These are phyloP conservation scores for Ictidomys tridecemlineatus DNA, from an alignment of 2,113 vertebrate genomes.

Conservation along the genomic window DNA sequence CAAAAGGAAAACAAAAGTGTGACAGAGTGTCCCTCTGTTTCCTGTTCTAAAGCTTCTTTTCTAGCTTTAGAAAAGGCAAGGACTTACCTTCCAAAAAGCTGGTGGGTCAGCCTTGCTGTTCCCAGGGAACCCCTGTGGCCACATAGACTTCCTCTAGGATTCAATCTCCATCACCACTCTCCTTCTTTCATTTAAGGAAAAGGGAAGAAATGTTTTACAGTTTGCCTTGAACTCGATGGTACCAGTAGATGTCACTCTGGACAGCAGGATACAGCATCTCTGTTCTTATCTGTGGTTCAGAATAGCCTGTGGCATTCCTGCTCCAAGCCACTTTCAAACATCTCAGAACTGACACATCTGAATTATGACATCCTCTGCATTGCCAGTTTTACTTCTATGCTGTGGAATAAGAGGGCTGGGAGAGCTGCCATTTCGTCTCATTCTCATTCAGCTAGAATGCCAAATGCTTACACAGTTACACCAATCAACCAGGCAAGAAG, in stretches of 20 bases:
- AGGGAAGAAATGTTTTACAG: neutral
- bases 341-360: conserved; percentile 55
- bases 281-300: neutral
- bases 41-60: neutral
- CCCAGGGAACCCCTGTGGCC: neutral
- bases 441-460: conserved; percentile 46
- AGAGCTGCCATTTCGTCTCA: conserved; percentile 72
- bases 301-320: conserved; percentile 26
- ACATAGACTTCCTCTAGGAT: neutral
- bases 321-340: conserved; percentile 63
- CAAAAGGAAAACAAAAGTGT: neutral
- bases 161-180: neutral
- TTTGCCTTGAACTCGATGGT: neutral
- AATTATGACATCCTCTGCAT: conserved; percentile 75
- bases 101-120: neutral
- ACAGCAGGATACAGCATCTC: conserved; percentile 47
- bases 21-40: neutral
- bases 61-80: neutral
- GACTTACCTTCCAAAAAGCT: neutral
- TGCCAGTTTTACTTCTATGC: conserved; percentile 77
- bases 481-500: conserved; percentile 39
- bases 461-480: neutral
- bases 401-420: conserved; percentile 67
- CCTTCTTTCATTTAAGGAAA: conserved; percentile 23
- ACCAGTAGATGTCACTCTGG: conserved; percentile 89